Evolutionary conservation across 2,113 vertebrate species (phyloP).

Genomic region (Odocoileus hemionus): DNA sequence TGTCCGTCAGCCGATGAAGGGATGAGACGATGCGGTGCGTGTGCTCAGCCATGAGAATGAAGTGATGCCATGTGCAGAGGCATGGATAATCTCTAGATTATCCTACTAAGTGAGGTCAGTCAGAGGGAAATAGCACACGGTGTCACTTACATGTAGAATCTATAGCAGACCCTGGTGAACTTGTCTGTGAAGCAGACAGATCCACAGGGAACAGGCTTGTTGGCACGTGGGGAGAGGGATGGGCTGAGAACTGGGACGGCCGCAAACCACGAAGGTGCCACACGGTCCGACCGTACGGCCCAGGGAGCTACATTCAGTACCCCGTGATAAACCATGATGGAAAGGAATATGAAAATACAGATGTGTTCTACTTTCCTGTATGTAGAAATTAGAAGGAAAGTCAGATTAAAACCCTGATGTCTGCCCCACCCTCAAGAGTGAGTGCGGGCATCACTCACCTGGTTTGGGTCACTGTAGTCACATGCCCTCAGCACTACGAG

Average conservation of each 20-base stretch:
- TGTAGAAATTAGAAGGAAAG: not conserved
- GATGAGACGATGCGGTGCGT: not conserved
- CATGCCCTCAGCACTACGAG: constrained; percentile 89
- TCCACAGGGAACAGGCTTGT: not conserved
- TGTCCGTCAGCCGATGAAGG: no score
- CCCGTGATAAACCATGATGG: not conserved
- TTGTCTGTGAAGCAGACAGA: not conserved
- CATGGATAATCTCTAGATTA: rapidly evolving
- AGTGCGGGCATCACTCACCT: constrained; percentile 81
- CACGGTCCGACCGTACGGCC: not conserved
- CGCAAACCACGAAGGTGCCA: not conserved
- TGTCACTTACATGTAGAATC: not conserved
- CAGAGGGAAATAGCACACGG: rapidly evolving
- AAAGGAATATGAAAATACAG: not conserved
- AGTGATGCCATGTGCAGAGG: not conserved
- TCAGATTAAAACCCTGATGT: not conserved
- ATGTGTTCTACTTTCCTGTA: not conserved
- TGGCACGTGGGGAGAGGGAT: not conserved
- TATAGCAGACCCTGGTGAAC: not conserved
- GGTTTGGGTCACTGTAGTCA: constrained; percentile 87
- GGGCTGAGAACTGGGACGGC: not conserved
- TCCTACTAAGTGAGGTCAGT: not conserved
- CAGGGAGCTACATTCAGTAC: not conserved
- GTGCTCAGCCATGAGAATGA: not conserved
- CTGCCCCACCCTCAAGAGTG: not conserved